Evolutionary conservation across 1,140 invertebrate species (phyloP).

Genomic region (Melitaea cinxia): DNA sequence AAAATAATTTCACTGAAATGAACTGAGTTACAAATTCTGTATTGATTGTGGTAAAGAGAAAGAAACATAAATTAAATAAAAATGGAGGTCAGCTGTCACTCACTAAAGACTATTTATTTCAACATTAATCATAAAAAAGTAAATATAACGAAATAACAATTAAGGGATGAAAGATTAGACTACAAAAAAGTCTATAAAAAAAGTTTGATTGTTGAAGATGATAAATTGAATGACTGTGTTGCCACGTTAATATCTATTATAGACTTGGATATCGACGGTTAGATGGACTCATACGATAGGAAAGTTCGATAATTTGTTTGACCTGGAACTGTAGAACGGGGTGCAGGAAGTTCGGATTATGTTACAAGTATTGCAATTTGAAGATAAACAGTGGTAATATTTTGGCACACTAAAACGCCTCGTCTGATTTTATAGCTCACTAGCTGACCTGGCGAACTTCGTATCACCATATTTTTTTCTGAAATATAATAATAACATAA

Average conservation of each 20-base stretch:
- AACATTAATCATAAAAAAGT: not conserved
- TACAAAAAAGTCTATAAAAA: not conserved
- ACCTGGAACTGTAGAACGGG: constrained; percentile 13
- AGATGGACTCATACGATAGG: constrained; percentile 1
- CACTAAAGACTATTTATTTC: not conserved
- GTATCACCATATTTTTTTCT: no score
- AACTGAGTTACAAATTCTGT: no score
- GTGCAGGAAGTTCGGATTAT: constrained; percentile 11
- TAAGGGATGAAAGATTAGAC: not conserved
- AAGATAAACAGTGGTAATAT: not conserved
- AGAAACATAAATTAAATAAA: not conserved
- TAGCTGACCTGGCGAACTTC: no score
- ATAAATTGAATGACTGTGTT: constrained; percentile 24
- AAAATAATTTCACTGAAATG: no score
- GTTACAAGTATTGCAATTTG: not conserved
- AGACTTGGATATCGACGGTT: constrained; percentile 5
- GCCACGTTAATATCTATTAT: constrained; percentile 1
- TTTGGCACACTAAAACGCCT: not conserved
- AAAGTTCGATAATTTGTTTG: constrained; percentile 30
- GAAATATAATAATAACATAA: no score
- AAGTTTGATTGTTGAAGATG: constrained; percentile 14
- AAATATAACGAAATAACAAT: not conserved
- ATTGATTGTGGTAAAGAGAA: no score
- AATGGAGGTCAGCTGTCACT: not conserved
- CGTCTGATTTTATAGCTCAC: not conserved